Evolutionary conservation across 2,113 vertebrate genomes (phyloP).

Genomic region (Cochlearius cochlearius): DNA sequence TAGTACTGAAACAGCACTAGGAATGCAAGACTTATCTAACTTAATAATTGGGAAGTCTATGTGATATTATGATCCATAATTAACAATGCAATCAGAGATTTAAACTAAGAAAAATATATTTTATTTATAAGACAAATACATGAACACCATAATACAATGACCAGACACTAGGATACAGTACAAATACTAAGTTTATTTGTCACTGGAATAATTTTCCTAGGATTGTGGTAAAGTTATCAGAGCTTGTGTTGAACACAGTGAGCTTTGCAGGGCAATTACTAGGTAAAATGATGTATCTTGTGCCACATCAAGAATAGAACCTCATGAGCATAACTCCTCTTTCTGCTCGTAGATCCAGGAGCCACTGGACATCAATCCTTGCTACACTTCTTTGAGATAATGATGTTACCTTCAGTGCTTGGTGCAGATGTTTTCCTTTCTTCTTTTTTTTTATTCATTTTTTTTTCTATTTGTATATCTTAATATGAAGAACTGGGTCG

Average conservation of each 20-base stretch:
- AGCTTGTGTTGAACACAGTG: background rate
- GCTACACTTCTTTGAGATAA: background rate
- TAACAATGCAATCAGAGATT: background rate
- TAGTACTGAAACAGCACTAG: background rate
- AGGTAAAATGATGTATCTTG: background rate
- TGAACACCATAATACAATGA: background rate
- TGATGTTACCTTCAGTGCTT: background rate
- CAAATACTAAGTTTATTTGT: background rate
- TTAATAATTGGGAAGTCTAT: background rate
- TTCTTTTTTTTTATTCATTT: background rate
- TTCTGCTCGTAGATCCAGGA: background rate
- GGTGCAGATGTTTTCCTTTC: background rate
- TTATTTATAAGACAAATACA: background rate
- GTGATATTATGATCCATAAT: background rate
- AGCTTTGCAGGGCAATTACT: background rate
- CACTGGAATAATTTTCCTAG: background rate
- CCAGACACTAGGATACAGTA: background rate
- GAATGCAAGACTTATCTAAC: background rate
- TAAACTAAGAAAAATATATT: background rate
- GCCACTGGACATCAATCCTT: background rate
- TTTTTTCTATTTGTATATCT: background rate
- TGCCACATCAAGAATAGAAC: background rate
- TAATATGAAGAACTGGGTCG: background rate
- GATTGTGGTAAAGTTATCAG: background rate
- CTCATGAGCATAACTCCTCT: background rate